A percentile compares a stretch with the other conserved stretches of the same genome.
Evolutionary conservation across 2,797 vertebrate species (phyloP).

Genomic region (Heliangelus exortis): DNA sequence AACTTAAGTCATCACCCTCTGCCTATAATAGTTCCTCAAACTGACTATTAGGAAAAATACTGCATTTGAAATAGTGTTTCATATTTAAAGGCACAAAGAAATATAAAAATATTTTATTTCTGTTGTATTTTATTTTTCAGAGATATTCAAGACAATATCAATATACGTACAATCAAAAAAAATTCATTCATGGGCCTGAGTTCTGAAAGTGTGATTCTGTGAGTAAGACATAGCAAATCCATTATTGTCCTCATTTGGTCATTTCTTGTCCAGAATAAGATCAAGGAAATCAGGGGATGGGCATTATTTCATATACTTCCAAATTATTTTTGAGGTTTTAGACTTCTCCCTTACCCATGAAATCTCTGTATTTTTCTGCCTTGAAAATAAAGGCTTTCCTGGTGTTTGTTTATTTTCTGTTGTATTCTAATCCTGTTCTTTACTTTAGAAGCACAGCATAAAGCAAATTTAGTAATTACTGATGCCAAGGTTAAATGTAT

Average conservation of each 20-base stretch:
- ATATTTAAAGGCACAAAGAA: background rate
- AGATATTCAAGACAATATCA: conserved; percentile 85
- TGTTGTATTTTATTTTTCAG: conserved; percentile 72
- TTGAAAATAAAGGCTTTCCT: background rate
- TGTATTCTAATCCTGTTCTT: conserved; percentile 17
- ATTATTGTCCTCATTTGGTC: background rate
- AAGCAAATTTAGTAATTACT: conserved; percentile 70
- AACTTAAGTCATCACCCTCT: background rate
- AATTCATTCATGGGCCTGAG: conserved; percentile 82
- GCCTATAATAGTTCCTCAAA: background rate
- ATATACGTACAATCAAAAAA: conserved; percentile 77
- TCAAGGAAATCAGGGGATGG: background rate
- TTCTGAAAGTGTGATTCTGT: conserved; percentile 81
- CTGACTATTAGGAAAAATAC: background rate
- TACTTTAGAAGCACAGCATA: conserved; percentile 56
- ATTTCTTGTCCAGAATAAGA: background rate
- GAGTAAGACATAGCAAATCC: conserved; percentile 67
- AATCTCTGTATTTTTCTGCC: background rate
- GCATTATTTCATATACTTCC: background rate
- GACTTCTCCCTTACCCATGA: background rate
- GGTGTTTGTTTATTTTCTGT: background rate
- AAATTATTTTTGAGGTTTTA: background rate
- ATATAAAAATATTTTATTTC: background rate
- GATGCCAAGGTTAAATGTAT: conserved; percentile 52
- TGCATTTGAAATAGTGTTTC: background rate